These are phyloP conservation scores for Cryptomyrus ogoouensis DNA, from an alignment of 2,113 vertebrate species.

Conservation along the genomic window DNA sequence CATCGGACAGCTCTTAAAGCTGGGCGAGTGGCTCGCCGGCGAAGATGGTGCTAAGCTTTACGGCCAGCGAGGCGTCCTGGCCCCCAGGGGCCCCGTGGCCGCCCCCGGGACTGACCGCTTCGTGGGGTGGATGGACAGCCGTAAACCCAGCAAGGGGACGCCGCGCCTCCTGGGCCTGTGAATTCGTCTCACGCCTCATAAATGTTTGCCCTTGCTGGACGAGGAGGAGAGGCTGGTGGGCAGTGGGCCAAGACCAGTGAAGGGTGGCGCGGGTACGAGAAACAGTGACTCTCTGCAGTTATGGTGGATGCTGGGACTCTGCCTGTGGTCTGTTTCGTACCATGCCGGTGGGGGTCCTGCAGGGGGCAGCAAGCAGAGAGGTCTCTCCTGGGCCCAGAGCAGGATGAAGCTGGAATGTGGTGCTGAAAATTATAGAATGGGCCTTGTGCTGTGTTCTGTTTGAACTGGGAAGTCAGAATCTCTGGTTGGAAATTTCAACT, in stretches of 20 bases:
- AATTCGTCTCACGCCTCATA: constrained; percentile 36
- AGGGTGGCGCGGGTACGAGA: neutral
- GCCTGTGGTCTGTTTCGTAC: neutral
- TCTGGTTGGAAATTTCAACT: neutral
- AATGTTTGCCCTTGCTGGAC: constrained; percentile 22
- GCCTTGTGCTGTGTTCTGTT: neutral
- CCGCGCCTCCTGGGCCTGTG: constrained; percentile 22
- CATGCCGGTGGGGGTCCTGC: neutral
- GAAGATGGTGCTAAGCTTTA: constrained; percentile 27
- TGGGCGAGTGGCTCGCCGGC: constrained; percentile 33
- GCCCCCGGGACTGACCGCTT: constrained; percentile 21
- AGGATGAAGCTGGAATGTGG: neutral
- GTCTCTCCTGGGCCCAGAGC: neutral
- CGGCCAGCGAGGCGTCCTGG: constrained; percentile 7
- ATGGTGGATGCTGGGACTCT: neutral
- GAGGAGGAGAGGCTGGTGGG: neutral
- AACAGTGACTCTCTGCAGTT: too few relatives aligned
- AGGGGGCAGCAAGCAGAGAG: neutral
- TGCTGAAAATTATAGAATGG: neutral
- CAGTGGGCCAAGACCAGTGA: neutral
- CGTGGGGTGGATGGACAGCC: constrained; percentile 14
- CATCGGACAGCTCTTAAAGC: constrained; percentile 40
- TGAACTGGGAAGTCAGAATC: neutral
- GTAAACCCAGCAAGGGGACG: constrained; percentile 35
- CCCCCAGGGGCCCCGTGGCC: neutral